Evolutionary conservation across 2,888 invertebrate genomes (phyloP).

Genomic region (Apoda limacodes): DNA sequence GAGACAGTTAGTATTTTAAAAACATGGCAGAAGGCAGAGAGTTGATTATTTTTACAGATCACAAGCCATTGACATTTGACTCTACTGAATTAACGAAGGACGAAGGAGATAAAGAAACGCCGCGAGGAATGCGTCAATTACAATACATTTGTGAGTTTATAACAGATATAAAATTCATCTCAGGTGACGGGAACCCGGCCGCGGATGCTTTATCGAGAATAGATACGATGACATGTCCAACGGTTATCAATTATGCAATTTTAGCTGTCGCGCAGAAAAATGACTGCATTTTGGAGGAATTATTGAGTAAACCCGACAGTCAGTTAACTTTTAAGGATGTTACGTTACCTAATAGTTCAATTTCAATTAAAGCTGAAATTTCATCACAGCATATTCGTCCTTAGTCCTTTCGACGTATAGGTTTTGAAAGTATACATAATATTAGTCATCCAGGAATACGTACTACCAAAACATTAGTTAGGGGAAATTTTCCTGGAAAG

Average conservation of each 20-base stretch:
- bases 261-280: slow-evolving; percentile 11
- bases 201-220: slow-evolving; percentile 14
- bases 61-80: slow-evolving; percentile 11
- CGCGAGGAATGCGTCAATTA: slow-evolving; percentile 16
- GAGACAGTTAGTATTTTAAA: slow-evolving; percentile 8
- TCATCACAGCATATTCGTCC: slow-evolving; percentile 6
- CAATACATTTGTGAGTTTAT: slow-evolving; percentile 19
- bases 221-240: slow-evolving; percentile 9
- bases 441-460: slow-evolving; percentile 12
- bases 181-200: slow-evolving; percentile 6
- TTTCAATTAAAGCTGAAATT: slow-evolving; percentile 4
- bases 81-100: slow-evolving; percentile 7
- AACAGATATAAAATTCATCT: slow-evolving; percentile 13
- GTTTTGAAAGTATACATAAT: slow-evolving; percentile 10
- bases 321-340: slow-evolving; percentile 4
- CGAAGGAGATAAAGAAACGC: slow-evolving; percentile 16
- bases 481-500: slow-evolving; percentile 9
- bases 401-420: slow-evolving; percentile 6
- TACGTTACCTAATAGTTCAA: slow-evolving; percentile 1
- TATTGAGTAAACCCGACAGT: slow-evolving; percentile 5
- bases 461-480: slow-evolving; percentile 7
- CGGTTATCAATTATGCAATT: slow-evolving; percentile 13
- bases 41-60: slow-evolving; percentile 12
- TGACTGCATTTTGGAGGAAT: slow-evolving; percentile 2
- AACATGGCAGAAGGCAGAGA: slow-evolving; percentile 12